Conservation (phyloP, 2,888 invertebrate species). For the Drepana falcataria region DNA sequence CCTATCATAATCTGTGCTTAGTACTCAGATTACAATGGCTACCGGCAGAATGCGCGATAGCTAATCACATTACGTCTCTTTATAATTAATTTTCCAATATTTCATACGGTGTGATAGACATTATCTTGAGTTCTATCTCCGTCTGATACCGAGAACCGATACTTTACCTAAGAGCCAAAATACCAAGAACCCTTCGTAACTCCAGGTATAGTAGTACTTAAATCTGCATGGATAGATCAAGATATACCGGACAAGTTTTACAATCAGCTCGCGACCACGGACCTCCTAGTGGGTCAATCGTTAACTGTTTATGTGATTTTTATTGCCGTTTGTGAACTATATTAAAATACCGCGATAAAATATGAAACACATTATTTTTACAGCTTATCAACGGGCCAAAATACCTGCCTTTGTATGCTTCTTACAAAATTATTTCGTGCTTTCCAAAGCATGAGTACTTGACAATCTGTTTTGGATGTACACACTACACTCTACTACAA, state of each 20-base stretch:
- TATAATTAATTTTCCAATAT: constrained; percentile 67
- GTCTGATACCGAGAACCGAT: constrained; percentile 46
- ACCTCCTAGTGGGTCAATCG: constrained; percentile 63
- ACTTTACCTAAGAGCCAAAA: constrained; percentile 32
- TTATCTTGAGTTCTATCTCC: constrained; percentile 56
- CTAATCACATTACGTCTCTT: constrained; percentile 64
- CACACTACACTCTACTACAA: neutral
- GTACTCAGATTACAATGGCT: constrained; percentile 52
- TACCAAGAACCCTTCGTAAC: constrained; percentile 24
- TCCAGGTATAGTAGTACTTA: constrained; percentile 15
- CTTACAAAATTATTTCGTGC: neutral
- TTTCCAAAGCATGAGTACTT: neutral
- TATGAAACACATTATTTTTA: constrained; percentile 41
- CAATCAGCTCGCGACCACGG: constrained; percentile 40
- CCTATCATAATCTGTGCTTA: constrained; percentile 32
- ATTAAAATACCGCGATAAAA: constrained; percentile 48
- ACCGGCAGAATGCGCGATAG: constrained; percentile 53
- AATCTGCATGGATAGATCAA: constrained; percentile 26
- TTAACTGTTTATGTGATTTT: constrained; percentile 66
- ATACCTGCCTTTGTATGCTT: constrained; percentile 21
- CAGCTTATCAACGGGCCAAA: constrained; percentile 14
- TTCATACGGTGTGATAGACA: constrained; percentile 60
- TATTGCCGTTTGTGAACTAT: constrained; percentile 57
- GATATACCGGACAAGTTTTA: constrained; percentile 34
- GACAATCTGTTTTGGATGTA: neutral